Conservation (phyloP, 2,113 vertebrate genomes). For the Etheostoma spectabile region DNA sequence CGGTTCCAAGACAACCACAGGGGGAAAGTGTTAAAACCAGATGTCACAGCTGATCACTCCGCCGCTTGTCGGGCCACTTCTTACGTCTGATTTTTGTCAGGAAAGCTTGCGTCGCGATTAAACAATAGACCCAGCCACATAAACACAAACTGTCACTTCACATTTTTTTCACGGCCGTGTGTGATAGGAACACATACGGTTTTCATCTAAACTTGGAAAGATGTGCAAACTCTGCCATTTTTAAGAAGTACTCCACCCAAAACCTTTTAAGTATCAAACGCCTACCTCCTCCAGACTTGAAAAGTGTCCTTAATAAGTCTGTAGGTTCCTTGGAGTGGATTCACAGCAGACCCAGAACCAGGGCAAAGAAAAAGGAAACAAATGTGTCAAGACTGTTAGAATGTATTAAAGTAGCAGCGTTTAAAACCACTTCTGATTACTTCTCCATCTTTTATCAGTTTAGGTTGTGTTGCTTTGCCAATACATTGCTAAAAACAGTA, state of each 20-base stretch:
- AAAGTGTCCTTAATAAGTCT: neutral
- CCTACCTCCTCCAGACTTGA: neutral
- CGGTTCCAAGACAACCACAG: conserved; percentile 83
- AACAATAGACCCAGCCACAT: conserved; percentile 5
- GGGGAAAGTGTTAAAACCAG: conserved; percentile 86
- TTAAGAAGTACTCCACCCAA: neutral
- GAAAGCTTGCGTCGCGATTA: conserved; percentile 43
- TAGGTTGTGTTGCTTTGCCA: no score
- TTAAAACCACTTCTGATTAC: neutral
- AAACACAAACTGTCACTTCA: conserved; percentile 21
- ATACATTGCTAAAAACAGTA: no score
- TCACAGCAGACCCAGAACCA: neutral
- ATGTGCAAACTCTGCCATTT: neutral
- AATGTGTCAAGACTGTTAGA: neutral
- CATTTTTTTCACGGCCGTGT: conserved; percentile 10
- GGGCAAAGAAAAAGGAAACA: neutral
- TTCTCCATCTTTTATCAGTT: neutral
- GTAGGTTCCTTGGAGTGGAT: neutral
- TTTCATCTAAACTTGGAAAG: neutral
- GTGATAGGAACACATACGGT: neutral
- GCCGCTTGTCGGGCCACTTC: conserved; percentile 77
- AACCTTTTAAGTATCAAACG: neutral
- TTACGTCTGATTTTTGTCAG: conserved; percentile 76
- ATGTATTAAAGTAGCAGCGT: neutral
- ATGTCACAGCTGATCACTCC: conserved; percentile 85